Conservation (phyloP, 2,888 invertebrate species). For the Serripes groenlandicus region DNA sequence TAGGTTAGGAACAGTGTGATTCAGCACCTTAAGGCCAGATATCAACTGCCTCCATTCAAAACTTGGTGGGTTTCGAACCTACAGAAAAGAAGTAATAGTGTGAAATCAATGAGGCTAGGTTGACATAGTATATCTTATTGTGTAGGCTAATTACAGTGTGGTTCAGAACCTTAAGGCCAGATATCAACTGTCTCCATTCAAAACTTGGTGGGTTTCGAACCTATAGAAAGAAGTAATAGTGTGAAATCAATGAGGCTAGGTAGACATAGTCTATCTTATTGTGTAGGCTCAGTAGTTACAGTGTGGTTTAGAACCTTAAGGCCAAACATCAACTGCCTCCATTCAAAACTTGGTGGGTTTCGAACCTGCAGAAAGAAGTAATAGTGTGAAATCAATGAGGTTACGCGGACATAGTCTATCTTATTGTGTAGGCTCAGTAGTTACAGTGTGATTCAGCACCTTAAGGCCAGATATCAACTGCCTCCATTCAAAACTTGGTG, state of each 20-base stretch:
- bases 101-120: constrained; percentile 33
- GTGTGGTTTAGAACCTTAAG: constrained; percentile 67
- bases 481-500: constrained; percentile 82
- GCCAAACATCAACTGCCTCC: constrained; percentile 80
- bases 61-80: constrained; percentile 90
- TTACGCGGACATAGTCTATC: constrained; percentile 97
- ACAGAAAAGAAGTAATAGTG: neutral
- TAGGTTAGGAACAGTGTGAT: constrained; percentile 86
- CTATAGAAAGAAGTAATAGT: constrained; percentile 21
- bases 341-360: constrained; percentile 89
- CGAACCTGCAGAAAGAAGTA: constrained; percentile 85
- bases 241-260: no score
- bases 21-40: constrained; percentile 70
- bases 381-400: no score
- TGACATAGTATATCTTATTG: constrained; percentile 97
- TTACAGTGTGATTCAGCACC: constrained; percentile 70
- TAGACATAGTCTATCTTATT: constrained; percentile 98
- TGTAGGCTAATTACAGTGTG: constrained; percentile 88
- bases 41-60: constrained; percentile 83
- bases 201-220: constrained; percentile 90
- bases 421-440: constrained; percentile 93
- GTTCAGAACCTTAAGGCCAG: constrained; percentile 70
- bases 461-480: constrained; percentile 78
- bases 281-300: constrained; percentile 89
- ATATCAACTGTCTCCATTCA: constrained; percentile 82